phyloP scores from a whole-genome alignment of 2,113 vertebrate species.

The Puffinus mauretanicus region DNA sequence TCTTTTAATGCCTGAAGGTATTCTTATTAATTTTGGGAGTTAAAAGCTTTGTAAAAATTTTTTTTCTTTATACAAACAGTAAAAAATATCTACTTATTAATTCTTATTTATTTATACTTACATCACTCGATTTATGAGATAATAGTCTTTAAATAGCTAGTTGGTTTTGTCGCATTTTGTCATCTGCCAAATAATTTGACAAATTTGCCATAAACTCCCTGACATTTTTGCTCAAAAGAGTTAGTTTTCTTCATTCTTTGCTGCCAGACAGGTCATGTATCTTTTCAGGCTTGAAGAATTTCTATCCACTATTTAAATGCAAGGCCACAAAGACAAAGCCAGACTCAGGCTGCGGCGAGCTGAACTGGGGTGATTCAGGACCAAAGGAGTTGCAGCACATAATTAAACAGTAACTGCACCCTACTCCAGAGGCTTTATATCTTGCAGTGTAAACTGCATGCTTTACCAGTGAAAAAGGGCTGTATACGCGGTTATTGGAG shows the following conservation, averaged over 20 bases:
- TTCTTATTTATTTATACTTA: background rate
- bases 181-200: background rate
- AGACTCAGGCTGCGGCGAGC: constrained; percentile 15
- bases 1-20: background rate
- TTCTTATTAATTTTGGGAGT: background rate
- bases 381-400: background rate
- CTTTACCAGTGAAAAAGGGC: background rate
- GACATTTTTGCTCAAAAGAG: constrained; percentile 30
- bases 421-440: background rate
- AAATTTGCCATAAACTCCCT: constrained; percentile 27
- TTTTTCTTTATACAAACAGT: background rate
- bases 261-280: constrained; percentile 55
- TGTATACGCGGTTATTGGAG: fast-evolving
- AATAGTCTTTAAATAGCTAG: background rate
- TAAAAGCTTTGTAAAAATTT: background rate
- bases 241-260: constrained; percentile 48
- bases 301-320: constrained; percentile 60
- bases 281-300: constrained; percentile 57
- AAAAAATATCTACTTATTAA: background rate
- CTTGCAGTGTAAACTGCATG: background rate
- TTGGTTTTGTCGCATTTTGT: background rate
- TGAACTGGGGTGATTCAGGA: background rate
- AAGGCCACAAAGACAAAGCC: constrained; percentile 44
- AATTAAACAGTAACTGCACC: background rate
- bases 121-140: background rate